Evolutionary conservation across 2,888 invertebrate genomes (phyloP).

Genomic region (Alviniconcha strummeri): DNA sequence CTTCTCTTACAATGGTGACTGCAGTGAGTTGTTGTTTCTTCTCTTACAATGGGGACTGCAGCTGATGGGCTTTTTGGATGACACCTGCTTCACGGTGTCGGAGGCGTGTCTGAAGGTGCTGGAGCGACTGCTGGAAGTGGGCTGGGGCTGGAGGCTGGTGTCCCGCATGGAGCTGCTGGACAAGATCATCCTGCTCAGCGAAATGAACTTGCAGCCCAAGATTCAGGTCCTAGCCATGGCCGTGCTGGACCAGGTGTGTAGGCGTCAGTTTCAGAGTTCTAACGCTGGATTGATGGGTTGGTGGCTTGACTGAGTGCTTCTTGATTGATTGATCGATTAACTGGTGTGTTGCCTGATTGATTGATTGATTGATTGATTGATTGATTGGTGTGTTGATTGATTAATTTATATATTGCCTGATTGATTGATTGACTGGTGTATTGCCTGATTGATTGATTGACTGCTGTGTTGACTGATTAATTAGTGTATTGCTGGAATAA

Average conservation of each 20-base stretch:
- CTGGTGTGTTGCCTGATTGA: background rate
- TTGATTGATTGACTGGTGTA: no score
- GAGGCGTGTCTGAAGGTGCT: background rate
- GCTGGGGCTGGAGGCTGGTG: background rate
- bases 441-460: no score
- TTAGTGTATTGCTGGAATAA: no score
- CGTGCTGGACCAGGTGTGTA: constrained; percentile 13
- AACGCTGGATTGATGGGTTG: no score
- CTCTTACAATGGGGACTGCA: background rate
- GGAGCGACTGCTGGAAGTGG: background rate
- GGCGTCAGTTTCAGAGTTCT: no score
- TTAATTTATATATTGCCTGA: no score
- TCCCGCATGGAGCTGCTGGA: background rate
- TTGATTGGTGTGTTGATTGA: no score
- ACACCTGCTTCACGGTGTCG: background rate
- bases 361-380: no score
- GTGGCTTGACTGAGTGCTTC: background rate
- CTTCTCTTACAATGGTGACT: no score
- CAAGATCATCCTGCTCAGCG: background rate
- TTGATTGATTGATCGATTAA: background rate
- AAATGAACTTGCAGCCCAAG: background rate
- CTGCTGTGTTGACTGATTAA: no score
- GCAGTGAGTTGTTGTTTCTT: no score
- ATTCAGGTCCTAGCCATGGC: background rate
- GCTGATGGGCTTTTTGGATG: background rate